Conservation (phyloP, 2,888 invertebrate genomes). For the Dermolepida albohirtum region DNA sequence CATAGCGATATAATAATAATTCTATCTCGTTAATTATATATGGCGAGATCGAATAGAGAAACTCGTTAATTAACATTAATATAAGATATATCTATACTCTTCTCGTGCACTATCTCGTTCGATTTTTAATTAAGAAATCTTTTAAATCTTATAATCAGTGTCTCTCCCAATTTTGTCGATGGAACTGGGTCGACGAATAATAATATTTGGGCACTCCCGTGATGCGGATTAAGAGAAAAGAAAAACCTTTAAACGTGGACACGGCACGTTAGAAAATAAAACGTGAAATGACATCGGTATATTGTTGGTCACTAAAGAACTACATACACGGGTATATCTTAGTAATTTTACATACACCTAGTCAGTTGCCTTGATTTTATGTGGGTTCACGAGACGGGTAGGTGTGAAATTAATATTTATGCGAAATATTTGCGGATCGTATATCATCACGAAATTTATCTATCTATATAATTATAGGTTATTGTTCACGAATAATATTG, state of each 20-base stretch:
- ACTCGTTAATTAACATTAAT: neutral
- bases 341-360: neutral
- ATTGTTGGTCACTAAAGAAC: neutral
- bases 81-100: neutral
- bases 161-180: slow-evolving; percentile 3
- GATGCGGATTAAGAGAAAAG: slow-evolving; percentile 16
- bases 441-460: slow-evolving; percentile 41
- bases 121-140: slow-evolving; percentile 3
- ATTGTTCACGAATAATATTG: slow-evolving; percentile 18
- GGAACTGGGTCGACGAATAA: slow-evolving; percentile 31
- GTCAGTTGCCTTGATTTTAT: slow-evolving; percentile 30
- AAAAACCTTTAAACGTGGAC: slow-evolving; percentile 11
- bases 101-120: neutral
- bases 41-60: neutral
- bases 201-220: slow-evolving; percentile 26
- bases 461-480: slow-evolving; percentile 38
- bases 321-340: neutral
- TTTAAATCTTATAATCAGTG: neutral
- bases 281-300: neutral
- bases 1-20: too few species aligned
- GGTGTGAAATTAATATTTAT: slow-evolving; percentile 43
- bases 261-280: slow-evolving; percentile 22
- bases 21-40: neutral
- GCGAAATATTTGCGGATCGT: slow-evolving; percentile 39
- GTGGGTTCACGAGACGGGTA: slow-evolving; percentile 37